These are phyloP conservation scores for Hofmannophila pseudospretella DNA, from an alignment of 2,888 invertebrate species.

Conservation along the genomic window DNA sequence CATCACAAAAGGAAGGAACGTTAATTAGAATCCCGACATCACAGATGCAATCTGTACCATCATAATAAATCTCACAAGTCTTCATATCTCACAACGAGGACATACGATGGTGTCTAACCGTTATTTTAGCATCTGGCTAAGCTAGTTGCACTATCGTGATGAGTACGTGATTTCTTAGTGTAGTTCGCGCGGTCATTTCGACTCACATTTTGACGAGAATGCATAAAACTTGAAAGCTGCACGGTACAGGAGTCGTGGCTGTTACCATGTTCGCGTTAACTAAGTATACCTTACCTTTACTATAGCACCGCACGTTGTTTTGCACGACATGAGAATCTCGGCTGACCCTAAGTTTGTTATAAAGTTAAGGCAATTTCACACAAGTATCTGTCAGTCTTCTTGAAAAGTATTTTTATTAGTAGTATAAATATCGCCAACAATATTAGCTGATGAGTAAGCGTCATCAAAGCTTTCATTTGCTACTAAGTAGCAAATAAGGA, in stretches of 20 bases:
- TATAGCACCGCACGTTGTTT: constrained; percentile 19
- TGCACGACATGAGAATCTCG: constrained; percentile 20
- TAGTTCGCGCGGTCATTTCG: neutral
- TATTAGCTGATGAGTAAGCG: too few relatives aligned
- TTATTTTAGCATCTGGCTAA: constrained; percentile 33
- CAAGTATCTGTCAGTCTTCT: too few relatives aligned
- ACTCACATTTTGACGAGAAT: neutral
- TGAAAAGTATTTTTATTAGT: too few relatives aligned
- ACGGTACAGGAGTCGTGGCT: constrained; percentile 9
- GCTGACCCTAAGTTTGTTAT: constrained; percentile 14
- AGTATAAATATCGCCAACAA: too few relatives aligned
- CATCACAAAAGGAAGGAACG: constrained; percentile 18
- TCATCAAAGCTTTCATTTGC: too few relatives aligned
- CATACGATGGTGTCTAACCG: constrained; percentile 27
- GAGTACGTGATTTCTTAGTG: constrained; percentile 2
- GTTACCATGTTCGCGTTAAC: constrained; percentile 15
- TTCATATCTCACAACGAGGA: constrained; percentile 35
- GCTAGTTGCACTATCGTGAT: constrained; percentile 3
- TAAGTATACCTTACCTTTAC: constrained; percentile 15
- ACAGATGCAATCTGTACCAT: constrained; percentile 39
- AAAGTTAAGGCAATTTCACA: constrained; percentile 11
- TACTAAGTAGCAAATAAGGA: too few relatives aligned
- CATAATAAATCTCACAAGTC: constrained; percentile 42
- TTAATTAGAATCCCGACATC: constrained; percentile 48
- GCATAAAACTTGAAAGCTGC: neutral